These are phyloP conservation scores for Catocala fraxini DNA, from an alignment of 2,888 invertebrate species.

Conservation along the genomic window DNA sequence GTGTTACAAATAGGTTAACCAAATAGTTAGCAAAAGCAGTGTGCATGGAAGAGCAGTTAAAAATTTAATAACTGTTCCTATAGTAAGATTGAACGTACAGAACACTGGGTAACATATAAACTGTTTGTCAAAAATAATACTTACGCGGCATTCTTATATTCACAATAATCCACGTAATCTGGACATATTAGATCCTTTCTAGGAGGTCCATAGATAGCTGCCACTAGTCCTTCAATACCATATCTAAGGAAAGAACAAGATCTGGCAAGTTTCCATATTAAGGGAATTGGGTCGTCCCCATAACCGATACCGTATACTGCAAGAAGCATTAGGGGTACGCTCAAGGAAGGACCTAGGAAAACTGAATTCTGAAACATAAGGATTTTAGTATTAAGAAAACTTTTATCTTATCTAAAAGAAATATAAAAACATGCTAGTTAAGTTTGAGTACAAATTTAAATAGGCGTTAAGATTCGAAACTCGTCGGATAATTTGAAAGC, in stretches of 20 bases:
- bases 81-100: not conserved
- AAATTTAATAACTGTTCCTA: too few relatives aligned
- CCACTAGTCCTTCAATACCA: conserved; percentile 93
- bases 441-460: too few relatives aligned
- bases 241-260: conserved; percentile 94
- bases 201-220: conserved; percentile 93
- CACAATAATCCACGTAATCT: conserved; percentile 90
- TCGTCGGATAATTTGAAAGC: too few relatives aligned
- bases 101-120: not conserved
- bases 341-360: conserved; percentile 95
- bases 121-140: conserved; percentile 28
- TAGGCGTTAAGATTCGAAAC: too few relatives aligned
- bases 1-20: too few relatives aligned
- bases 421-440: too few relatives aligned
- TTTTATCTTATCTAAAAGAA: too few relatives aligned
- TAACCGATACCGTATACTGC: conserved; percentile 96
- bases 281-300: conserved; percentile 90
- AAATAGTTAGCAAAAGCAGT: too few relatives aligned
- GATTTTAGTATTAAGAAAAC: not conserved
- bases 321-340: conserved; percentile 95
- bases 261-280: conserved; percentile 92
- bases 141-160: conserved; percentile 90
- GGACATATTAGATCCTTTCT: conserved; percentile 93
- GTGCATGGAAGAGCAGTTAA: too few relatives aligned
- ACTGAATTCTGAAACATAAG: conserved; percentile 90